Conservation (phyloP, 2,797 vertebrate genomes). For the Sebastes hubbsi region DNA sequence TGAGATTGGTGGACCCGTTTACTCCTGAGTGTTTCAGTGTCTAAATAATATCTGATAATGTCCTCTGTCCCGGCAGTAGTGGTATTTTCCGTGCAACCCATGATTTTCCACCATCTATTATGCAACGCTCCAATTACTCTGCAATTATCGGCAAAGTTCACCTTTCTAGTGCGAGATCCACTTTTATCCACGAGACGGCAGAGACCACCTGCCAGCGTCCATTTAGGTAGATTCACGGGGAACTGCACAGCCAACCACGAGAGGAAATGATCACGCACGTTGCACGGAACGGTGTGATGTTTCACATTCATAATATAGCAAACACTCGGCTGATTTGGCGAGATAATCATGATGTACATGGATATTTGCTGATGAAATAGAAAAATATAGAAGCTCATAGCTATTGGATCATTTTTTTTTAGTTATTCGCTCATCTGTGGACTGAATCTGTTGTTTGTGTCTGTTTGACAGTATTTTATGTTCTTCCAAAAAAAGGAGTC, state of each 20-base stretch:
- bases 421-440: neutral
- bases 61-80: neutral
- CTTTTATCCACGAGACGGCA: neutral
- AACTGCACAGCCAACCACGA: constrained; percentile 7
- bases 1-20: neutral
- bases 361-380: neutral
- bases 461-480: neutral
- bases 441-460: neutral
- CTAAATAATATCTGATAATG: neutral
- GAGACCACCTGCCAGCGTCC: constrained; percentile 28
- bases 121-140: neutral
- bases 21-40: neutral
- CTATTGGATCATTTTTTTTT: too few relatives aligned
- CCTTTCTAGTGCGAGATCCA: neutral
- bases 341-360: neutral
- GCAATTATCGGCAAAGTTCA: constrained; percentile 12
- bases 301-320: neutral
- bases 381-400: too few relatives aligned
- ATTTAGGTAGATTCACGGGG: neutral
- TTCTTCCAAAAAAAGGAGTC: neutral
- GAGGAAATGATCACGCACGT: neutral
- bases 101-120: neutral
- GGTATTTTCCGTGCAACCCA: neutral
- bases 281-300: neutral
- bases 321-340: neutral